These are phyloP conservation scores for Corydoras sp. DNA, from an alignment of 2,113 vertebrate genomes.

Conservation along the genomic window DNA sequence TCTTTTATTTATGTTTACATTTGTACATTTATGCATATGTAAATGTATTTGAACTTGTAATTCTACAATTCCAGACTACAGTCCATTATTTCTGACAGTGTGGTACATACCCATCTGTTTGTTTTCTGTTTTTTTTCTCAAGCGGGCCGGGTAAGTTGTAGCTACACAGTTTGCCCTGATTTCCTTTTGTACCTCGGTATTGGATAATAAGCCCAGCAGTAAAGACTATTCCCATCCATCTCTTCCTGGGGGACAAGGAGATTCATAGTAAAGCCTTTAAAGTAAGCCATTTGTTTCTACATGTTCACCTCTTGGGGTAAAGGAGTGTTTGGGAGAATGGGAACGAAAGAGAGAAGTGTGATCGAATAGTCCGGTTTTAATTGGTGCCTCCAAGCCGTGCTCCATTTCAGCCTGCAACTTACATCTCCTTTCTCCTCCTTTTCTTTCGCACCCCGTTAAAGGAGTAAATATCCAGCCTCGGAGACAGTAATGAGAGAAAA, in stretches of 20 bases:
- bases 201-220: neutral
- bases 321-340: neutral
- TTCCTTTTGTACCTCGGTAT: neutral
- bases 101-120: no score
- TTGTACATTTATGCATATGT: no score
- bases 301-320: neutral
- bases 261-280: neutral
- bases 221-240: neutral
- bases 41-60: no score
- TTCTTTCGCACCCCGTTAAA: neutral
- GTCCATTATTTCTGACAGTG: no score
- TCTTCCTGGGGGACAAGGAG: slow-evolving; percentile 1
- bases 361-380: slow-evolving; percentile 25
- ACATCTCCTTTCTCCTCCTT: no score
- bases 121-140: no score
- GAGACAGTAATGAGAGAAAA: slow-evolving; percentile 19
- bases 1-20: no score
- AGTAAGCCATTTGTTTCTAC: neutral
- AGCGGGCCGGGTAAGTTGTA: neutral
- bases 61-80: no score
- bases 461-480: slow-evolving; percentile 32
- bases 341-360: slow-evolving; percentile 1
- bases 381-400: slow-evolving; percentile 10
- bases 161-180: neutral
- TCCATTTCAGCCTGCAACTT: neutral